Evolutionary conservation across 37 sponge, comb jelly and placozoan genomes (phyloP).

Genomic region (Geodia barretti): DNA sequence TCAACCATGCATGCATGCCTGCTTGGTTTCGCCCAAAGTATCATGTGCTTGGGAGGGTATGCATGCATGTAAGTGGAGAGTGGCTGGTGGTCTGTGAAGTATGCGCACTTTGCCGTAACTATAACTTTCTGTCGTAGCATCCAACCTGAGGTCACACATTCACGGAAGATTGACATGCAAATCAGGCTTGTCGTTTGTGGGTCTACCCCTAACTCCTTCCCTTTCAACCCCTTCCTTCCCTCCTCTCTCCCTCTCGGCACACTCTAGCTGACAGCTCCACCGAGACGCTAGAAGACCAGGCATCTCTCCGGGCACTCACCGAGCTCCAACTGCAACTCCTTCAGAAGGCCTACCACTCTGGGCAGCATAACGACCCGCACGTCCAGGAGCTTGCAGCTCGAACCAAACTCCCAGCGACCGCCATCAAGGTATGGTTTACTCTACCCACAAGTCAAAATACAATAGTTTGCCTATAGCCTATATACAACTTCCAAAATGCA

Average conservation of each 20-base stretch:
- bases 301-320: not conserved
- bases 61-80: not conserved
- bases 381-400: not conserved
- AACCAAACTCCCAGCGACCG: not conserved
- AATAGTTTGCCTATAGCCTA: no score
- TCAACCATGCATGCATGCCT: not conserved
- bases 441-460: no score
- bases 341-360: not conserved
- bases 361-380: not conserved
- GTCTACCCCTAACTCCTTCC: no score
- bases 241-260: not conserved
- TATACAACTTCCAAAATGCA: no score
- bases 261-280: not conserved
- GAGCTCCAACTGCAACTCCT: not conserved
- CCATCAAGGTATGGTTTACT: not conserved
- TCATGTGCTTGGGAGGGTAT: not conserved
- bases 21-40: no score
- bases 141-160: not conserved
- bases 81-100: not conserved
- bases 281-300: not conserved
- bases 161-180: not conserved
- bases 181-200: no score
- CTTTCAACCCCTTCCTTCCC: no score
- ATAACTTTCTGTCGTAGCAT: no score
- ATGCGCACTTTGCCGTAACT: not conserved